phyloP scores from a whole-genome alignment of 2,888 invertebrate species.

The Drymonia ruficornis region DNA sequence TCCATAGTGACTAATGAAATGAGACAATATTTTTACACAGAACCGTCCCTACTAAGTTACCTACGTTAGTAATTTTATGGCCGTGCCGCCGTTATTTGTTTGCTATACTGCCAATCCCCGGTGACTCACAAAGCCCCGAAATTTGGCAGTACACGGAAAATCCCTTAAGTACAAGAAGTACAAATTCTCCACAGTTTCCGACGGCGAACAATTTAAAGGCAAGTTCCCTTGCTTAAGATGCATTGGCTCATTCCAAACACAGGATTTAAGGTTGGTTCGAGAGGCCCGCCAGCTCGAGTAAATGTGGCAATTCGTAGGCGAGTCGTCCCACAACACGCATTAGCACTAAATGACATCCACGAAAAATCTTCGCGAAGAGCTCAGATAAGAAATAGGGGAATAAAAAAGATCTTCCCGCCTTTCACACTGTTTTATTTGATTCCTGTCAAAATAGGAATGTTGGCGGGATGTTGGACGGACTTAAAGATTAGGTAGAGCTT shows the following conservation, averaged over 20 bases:
- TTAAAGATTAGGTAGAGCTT: not conserved
- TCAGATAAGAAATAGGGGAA: slow-evolving; percentile 70
- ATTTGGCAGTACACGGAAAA: slow-evolving; percentile 43
- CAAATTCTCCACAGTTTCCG: slow-evolving; percentile 54
- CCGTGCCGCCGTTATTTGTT: slow-evolving; percentile 26
- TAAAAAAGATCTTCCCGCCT: slow-evolving; percentile 65
- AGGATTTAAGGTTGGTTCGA: slow-evolving; percentile 73
- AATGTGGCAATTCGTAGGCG: slow-evolving; percentile 81
- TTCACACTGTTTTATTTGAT: slow-evolving; percentile 52
- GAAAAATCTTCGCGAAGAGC: slow-evolving; percentile 71
- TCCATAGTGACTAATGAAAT: slow-evolving; percentile 14
- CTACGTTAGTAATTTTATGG: slow-evolving; percentile 27
- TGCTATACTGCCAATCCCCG: slow-evolving; percentile 24
- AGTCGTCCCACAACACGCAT: slow-evolving; percentile 75
- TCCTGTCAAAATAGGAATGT: slow-evolving; percentile 41
- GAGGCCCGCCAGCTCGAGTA: slow-evolving; percentile 64
- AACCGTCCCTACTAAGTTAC: not conserved
- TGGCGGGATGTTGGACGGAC: not conserved
- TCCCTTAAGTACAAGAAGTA: slow-evolving; percentile 42
- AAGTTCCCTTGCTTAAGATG: slow-evolving; percentile 77
- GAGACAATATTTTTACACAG: slow-evolving; percentile 15
- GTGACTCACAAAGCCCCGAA: slow-evolving; percentile 35
- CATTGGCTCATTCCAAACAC: slow-evolving; percentile 79
- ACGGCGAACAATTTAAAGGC: slow-evolving; percentile 68
- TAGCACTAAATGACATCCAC: slow-evolving; percentile 83